phyloP scores from a whole-genome alignment of 1,140 invertebrate genomes.

The Sycophaga agraensis region DNA sequence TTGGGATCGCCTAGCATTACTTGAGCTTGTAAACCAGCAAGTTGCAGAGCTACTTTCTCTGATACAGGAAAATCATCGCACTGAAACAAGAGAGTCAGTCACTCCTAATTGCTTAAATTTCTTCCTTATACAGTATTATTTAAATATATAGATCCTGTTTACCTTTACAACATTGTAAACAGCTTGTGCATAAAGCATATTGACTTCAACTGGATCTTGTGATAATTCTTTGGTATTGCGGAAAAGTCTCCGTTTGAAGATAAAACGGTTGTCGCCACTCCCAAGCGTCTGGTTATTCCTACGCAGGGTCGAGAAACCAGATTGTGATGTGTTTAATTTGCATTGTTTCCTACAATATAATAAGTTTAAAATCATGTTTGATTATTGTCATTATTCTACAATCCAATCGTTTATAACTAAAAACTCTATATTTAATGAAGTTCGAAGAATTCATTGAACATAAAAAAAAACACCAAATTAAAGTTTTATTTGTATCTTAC shows the following conservation, averaged over 20 bases:
- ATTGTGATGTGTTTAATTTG: conserved; percentile 61
- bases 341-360: conserved; percentile 63
- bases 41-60: conserved; percentile 89
- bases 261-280: conserved; percentile 87
- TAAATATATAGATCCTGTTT: conserved; percentile 32
- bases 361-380: neutral
- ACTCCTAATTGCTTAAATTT: conserved; percentile 18
- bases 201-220: conserved; percentile 95
- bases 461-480: conserved; percentile 34
- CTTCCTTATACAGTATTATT: neutral
- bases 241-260: conserved; percentile 90
- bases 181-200: conserved; percentile 92
- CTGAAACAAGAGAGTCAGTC: conserved; percentile 55
- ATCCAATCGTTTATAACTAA: too few species aligned
- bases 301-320: conserved; percentile 61
- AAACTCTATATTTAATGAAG: too few species aligned
- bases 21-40: conserved; percentile 92
- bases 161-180: conserved; percentile 94
- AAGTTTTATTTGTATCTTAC: conserved; percentile 60
- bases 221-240: conserved; percentile 84
- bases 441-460: too few species aligned
- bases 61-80: conserved; percentile 93
- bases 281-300: conserved; percentile 65
- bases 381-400: neutral
- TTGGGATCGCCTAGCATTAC: conserved; percentile 87